phyloP scores from a whole-genome alignment of 2,888 invertebrate species.

The Gibbula magus region DNA sequence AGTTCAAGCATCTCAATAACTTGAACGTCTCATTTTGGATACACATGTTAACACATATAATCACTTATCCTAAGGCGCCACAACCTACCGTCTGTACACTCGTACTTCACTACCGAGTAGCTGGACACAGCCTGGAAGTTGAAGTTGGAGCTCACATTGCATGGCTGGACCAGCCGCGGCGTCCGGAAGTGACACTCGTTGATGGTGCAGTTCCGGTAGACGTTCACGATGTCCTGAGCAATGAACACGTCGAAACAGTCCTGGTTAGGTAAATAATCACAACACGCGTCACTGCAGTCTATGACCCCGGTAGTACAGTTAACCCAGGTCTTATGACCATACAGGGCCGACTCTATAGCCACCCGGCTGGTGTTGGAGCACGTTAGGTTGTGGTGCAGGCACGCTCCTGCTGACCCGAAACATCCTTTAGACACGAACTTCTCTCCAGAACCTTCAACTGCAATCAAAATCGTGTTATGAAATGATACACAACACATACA shows the following conservation, averaged over 20 bases:
- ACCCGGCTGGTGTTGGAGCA: slow-evolving; percentile 4
- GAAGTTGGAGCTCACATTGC: background rate
- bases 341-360: background rate
- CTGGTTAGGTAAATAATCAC: background rate
- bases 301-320: slow-evolving; percentile 19
- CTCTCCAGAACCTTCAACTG: slow-evolving; percentile 81
- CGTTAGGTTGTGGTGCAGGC: background rate
- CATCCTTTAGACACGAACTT: slow-evolving; percentile 79
- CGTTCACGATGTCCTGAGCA: slow-evolving; percentile 1
- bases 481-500: no score
- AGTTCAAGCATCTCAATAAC: no score
- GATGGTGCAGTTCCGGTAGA: slow-evolving; percentile 17
- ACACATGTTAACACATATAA: background rate
- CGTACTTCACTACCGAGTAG: background rate
- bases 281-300: background rate
- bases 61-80: background rate
- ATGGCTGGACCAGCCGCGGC: background rate
- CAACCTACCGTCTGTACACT: background rate
- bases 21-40: no score
- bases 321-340: slow-evolving; percentile 6
- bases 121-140: background rate
- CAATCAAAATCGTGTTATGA: slow-evolving; percentile 77
- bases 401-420: slow-evolving; percentile 4
- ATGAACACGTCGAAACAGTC: slow-evolving; percentile 17
- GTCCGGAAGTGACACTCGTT: background rate